A percentile compares a stretch with the other conserved stretches of the same genome.
Conservation (phyloP, 2,797 vertebrate genomes). For the Centroberyx gerrardi region DNA sequence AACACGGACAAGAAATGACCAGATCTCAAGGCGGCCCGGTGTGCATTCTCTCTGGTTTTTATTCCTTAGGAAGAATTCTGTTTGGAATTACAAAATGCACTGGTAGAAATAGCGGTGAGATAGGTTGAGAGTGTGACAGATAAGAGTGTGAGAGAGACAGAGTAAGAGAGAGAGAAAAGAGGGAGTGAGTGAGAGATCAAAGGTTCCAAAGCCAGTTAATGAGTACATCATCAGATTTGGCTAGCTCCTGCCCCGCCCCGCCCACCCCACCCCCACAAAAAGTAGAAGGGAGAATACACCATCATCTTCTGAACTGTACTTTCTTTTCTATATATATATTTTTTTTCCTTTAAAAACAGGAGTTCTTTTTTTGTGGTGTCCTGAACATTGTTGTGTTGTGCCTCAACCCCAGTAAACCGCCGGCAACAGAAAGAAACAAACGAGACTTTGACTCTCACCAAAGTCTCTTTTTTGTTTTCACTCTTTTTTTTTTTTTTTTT, state of each 20-base stretch:
- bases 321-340: slow-evolving; percentile 68
- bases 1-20: slow-evolving; percentile 58
- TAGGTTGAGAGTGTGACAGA: slow-evolving; percentile 81
- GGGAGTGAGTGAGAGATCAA: slow-evolving; percentile 73
- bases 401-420: slow-evolving; percentile 78
- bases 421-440: slow-evolving; percentile 73
- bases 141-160: slow-evolving; percentile 72
- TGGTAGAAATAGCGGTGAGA: slow-evolving; percentile 88
- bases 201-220: slow-evolving; percentile 75
- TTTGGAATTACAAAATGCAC: slow-evolving; percentile 90
- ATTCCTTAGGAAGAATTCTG: slow-evolving; percentile 88
- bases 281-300: slow-evolving; percentile 73
- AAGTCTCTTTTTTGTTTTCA: slow-evolving; percentile 74
- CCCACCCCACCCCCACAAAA: slow-evolving; percentile 73
- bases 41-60: slow-evolving; percentile 88
- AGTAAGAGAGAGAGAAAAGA: slow-evolving; percentile 62
- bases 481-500: slow-evolving; percentile 72
- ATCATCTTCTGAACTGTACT: slow-evolving; percentile 72
- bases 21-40: slow-evolving; percentile 36
- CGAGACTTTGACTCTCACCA: slow-evolving; percentile 72
- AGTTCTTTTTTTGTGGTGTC: slow-evolving; percentile 77
- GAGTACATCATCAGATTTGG: slow-evolving; percentile 73
- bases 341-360: slow-evolving; percentile 75
- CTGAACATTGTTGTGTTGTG: slow-evolving; percentile 87
- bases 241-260: slow-evolving; percentile 75